phyloP scores from a whole-genome alignment of 2,797 vertebrate genomes.

The Darevskia mixta region DNA sequence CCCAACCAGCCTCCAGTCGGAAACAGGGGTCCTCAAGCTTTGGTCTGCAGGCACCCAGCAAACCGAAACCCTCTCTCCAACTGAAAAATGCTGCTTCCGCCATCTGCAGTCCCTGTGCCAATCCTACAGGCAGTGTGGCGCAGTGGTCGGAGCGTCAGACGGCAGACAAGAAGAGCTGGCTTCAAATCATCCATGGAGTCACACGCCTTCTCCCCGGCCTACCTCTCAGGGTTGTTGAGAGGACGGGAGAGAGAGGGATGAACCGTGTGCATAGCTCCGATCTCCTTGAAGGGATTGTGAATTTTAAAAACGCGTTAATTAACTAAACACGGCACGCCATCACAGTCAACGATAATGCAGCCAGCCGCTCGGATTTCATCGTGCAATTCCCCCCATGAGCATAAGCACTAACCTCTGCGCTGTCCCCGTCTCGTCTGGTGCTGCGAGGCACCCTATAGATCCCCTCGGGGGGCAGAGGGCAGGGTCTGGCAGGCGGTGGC shows the following conservation, averaged over 20 bases:
- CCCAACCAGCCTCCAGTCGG: too few species aligned
- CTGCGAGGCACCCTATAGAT: constrained; percentile 75
- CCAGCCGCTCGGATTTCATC: neutral
- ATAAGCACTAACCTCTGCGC: constrained; percentile 62
- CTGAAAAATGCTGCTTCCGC: neutral
- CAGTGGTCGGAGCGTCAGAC: neutral
- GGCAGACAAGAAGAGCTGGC: too few species aligned
- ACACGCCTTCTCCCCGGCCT: neutral
- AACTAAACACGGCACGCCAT: accelerated
- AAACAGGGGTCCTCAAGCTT: too few species aligned
- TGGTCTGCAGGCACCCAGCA: too few species aligned
- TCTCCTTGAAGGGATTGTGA: neutral
- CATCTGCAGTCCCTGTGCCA: neutral
- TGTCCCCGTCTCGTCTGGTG: constrained; percentile 38
- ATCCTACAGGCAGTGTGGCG: neutral
- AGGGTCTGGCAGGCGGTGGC: constrained; percentile 80
- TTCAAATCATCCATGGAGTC: neutral
- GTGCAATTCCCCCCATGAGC: neutral
- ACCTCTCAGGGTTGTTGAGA: neutral
- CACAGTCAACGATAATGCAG: neutral
- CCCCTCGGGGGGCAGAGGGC: constrained; percentile 58
- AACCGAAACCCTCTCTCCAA: neutral
- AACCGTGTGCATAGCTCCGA: neutral
- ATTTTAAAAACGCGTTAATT: too few species aligned
- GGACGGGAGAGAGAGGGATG: too few species aligned